phyloP scores from a whole-genome alignment of 2,797 vertebrate species.

The Danio choprae region DNA sequence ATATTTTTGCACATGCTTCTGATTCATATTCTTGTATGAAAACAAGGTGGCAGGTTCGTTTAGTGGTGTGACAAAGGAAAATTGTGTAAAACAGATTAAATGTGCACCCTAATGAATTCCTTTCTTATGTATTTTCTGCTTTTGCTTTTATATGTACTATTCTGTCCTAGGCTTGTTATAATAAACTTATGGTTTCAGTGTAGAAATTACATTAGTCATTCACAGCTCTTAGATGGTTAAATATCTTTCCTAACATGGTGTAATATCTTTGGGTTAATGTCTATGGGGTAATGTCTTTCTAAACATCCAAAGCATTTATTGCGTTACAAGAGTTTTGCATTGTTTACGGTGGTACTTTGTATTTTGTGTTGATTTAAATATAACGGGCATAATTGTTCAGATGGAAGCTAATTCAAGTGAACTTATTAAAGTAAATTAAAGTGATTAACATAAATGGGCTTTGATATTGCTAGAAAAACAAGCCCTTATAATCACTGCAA shows the following conservation, averaged over 20 bases:
- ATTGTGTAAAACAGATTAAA: neutral
- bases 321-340: neutral
- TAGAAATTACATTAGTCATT: neutral
- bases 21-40: neutral
- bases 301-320: neutral
- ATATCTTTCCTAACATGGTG: neutral
- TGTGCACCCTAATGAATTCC: neutral
- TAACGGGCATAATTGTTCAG: neutral
- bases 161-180: neutral
- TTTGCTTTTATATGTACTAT: neutral
- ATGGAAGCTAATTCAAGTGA: neutral
- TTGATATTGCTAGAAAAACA: neutral
- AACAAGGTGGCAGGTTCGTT: neutral
- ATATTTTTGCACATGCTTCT: neutral
- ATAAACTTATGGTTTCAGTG: neutral
- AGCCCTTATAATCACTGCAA: neutral
- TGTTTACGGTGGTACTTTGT: neutral
- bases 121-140: neutral
- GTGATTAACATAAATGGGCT: neutral
- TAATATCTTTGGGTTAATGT: too few species aligned
- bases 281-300: too few species aligned
- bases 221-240: neutral
- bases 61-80: neutral
- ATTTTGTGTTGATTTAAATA: neutral
- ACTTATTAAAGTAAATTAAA: constrained; percentile 2